Percentiles rank a stretch among this genome's conserved stretches.
These are phyloP conservation scores for Ataeniobius toweri DNA, from an alignment of 2,797 vertebrate species.

Conservation along the genomic window DNA sequence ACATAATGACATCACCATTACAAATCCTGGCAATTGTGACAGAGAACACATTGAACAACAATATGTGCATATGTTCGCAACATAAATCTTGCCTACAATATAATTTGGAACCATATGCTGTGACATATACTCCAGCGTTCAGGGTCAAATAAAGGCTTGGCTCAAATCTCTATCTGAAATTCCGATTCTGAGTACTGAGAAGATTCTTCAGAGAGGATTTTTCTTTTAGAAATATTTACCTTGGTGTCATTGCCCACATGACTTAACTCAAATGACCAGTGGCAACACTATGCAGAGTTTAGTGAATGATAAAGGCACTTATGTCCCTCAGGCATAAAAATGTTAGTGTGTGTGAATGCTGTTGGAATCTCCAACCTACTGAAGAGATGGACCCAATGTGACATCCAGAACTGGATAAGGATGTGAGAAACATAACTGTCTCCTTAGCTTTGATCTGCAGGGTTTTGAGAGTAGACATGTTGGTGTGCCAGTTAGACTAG, in stretches of 20 bases:
- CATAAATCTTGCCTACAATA: constrained; percentile 49
- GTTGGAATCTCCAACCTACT: constrained; percentile 14
- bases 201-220: constrained; percentile 7
- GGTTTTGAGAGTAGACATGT: constrained; percentile 43
- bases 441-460: constrained; percentile 54
- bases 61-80: constrained; percentile 32
- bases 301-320: constrained; percentile 1
- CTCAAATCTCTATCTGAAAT: constrained; percentile 43
- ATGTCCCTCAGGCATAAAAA: constrained; percentile 9
- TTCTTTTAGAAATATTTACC: constrained; percentile 6
- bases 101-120: constrained; percentile 40
- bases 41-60: constrained; percentile 55
- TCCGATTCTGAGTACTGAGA: constrained; percentile 19
- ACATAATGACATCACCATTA: constrained; percentile 56
- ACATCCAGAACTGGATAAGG: constrained; percentile 43
- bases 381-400: constrained; percentile 33
- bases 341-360: constrained; percentile 14
- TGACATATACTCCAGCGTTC: constrained; percentile 33
- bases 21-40: constrained; percentile 40
- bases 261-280: constrained; percentile 18
- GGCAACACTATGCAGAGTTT: background rate
- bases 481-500: constrained; percentile 60
- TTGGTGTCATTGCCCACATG: constrained; percentile 7
- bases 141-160: constrained; percentile 43
- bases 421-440: constrained; percentile 44